phyloP scores from a whole-genome alignment of 2,113 vertebrate genomes.

The Rousettus leschenaultii region DNA sequence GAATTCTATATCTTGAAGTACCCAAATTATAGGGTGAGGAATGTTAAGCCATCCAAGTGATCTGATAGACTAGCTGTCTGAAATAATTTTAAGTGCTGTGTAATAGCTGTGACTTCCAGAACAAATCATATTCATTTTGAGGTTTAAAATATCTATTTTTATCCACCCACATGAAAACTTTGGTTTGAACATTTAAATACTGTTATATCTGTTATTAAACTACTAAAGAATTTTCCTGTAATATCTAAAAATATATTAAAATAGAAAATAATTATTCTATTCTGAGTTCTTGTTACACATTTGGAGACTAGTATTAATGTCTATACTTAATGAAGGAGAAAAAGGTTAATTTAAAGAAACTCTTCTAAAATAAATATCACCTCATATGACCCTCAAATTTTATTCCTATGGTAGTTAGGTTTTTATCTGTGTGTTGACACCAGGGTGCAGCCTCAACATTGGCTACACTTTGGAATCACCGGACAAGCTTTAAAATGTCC shows the following conservation, averaged over 20 bases:
- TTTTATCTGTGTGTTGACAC: slow-evolving; percentile 2
- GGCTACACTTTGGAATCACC: background rate
- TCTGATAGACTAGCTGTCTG: slow-evolving; percentile 58
- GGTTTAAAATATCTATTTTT: slow-evolving; percentile 62
- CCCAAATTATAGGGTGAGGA: slow-evolving; percentile 67
- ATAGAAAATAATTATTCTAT: slow-evolving; percentile 46
- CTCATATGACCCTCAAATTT: background rate
- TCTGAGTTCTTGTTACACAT: slow-evolving; percentile 5
- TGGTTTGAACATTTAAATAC: background rate
- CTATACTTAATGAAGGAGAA: background rate
- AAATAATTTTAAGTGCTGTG: slow-evolving; percentile 75
- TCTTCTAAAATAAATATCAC: background rate
- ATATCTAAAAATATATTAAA: slow-evolving; percentile 16
- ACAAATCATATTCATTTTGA: slow-evolving; percentile 69
- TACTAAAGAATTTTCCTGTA: slow-evolving; percentile 9
- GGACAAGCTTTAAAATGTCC: background rate
- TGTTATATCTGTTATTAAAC: background rate
- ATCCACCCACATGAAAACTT: slow-evolving; percentile 32
- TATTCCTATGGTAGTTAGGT: background rate
- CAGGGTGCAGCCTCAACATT: background rate
- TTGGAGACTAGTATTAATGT: background rate
- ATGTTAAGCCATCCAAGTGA: slow-evolving; percentile 62
- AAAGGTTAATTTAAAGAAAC: background rate
- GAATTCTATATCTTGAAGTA: slow-evolving; percentile 32
- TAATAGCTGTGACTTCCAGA: slow-evolving; percentile 67